A percentile compares a stretch with the other conserved stretches of the same genome.
Evolutionary conservation across 2,888 invertebrate genomes (phyloP).

Genomic region (Torymus tubicola): DNA sequence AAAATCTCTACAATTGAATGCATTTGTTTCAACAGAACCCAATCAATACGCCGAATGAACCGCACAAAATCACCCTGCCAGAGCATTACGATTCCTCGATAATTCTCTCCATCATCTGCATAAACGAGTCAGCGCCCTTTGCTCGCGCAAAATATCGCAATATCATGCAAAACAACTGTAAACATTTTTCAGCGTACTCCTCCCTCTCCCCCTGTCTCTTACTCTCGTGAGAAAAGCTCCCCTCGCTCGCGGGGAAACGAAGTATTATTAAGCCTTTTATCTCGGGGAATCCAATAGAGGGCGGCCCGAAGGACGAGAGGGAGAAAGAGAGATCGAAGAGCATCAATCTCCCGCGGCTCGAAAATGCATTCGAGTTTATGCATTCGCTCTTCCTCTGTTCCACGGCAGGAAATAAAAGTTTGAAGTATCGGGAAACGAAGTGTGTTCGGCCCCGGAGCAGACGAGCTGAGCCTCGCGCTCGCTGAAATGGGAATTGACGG

Average conservation of each 20-base stretch:
- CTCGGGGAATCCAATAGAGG: constrained; percentile 35
- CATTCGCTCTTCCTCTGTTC: constrained; percentile 35
- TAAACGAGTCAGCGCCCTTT: not conserved
- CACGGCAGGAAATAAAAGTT: constrained; percentile 56
- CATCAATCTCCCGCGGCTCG: constrained; percentile 46
- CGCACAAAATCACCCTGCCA: no score
- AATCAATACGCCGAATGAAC: no score
- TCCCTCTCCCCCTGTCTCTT: not conserved
- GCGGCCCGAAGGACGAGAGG: not conserved
- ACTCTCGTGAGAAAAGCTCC: not conserved
- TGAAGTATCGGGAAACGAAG: constrained; percentile 48
- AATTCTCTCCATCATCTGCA: not conserved
- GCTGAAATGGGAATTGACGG: constrained; percentile 17
- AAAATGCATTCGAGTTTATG: constrained; percentile 49
- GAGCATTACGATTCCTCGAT: not conserved
- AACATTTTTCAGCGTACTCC: no score
- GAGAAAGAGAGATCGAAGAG: constrained; percentile 26
- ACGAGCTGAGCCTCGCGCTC: not conserved
- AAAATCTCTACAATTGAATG: no score
- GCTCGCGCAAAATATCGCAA: not conserved
- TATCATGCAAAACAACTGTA: not conserved
- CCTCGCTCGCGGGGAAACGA: constrained; percentile 9
- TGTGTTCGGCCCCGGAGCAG: not conserved
- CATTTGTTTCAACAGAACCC: no score
- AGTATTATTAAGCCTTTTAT: constrained; percentile 51